Conservation (phyloP, 2,113 vertebrate genomes). For the Larimichthys crocea region DNA sequence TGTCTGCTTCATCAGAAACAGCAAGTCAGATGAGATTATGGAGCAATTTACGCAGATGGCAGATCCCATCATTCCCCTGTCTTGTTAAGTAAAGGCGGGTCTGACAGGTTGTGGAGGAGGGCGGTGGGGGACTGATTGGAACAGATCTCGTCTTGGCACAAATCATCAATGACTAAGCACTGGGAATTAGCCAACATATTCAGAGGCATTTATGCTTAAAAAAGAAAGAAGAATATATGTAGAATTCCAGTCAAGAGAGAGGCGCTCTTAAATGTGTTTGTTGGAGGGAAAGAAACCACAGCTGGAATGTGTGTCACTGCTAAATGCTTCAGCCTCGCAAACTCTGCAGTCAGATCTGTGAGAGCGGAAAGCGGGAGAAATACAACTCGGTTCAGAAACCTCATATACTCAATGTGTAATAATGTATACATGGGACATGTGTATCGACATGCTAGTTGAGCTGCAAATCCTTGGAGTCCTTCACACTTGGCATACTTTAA, state of each 20-base stretch:
- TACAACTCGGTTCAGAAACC: not conserved
- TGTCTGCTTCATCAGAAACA: conserved; percentile 49
- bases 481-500: no score
- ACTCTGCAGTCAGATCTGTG: conserved; percentile 17
- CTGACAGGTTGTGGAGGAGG: conserved; percentile 52
- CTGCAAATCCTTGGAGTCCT: no score
- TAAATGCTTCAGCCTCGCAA: conserved; percentile 15
- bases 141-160: conserved; percentile 64
- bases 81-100: conserved; percentile 64
- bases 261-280: conserved; percentile 7
- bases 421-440: no score
- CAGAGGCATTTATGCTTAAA: conserved; percentile 47
- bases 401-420: not conserved
- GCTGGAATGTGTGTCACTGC: conserved; percentile 4
- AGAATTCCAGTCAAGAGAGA: conserved; percentile 22
- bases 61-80: conserved; percentile 67
- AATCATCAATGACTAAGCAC: conserved; percentile 66
- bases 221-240: conserved; percentile 28
- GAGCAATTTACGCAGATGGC: conserved; percentile 74
- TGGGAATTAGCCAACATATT: conserved; percentile 58
- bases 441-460: no score
- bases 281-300: not conserved
- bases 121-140: conserved; percentile 37
- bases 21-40: conserved; percentile 69
- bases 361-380: not conserved